Conservation (phyloP, 1,140 invertebrate genomes). For the Babylonia areolata region DNA sequence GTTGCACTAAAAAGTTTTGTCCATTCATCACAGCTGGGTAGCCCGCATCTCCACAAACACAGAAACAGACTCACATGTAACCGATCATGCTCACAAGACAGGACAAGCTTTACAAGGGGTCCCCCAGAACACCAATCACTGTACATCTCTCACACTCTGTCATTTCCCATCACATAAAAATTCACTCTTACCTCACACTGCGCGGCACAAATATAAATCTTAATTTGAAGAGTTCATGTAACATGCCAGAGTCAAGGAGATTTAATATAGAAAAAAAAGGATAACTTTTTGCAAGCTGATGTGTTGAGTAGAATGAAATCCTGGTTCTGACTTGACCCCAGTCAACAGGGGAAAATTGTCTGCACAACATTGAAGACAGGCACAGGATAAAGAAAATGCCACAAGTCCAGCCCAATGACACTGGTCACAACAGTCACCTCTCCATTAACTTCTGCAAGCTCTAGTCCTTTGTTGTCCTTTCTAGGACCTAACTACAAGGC, state of each 20-base stretch:
- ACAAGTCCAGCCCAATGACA: not conserved
- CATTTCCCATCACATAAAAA: not conserved
- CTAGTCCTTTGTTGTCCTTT: not conserved
- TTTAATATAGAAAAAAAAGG: not conserved
- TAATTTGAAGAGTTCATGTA: conserved; percentile 4
- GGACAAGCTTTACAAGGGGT: conserved; percentile 3
- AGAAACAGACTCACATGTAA: not conserved
- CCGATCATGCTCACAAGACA: not conserved
- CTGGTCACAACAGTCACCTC: not conserved
- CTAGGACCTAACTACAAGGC: not conserved
- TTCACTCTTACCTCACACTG: conserved; percentile 8
- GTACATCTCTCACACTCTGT: not conserved
- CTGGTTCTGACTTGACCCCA: not conserved
- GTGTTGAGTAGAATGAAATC: not conserved
- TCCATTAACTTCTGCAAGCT: not conserved
- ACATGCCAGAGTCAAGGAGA: not conserved
- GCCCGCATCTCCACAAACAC: not conserved
- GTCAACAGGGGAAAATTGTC: not conserved
- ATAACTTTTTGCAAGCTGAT: not conserved
- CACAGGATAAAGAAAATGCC: not conserved
- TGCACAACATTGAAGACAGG: conserved; percentile 7
- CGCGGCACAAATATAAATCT: conserved; percentile 25
- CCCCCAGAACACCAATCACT: conserved; percentile 13
- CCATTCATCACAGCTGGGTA: conserved; percentile 33
- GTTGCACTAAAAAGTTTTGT: conserved; percentile 30